Evolutionary conservation across 2,888 invertebrate genomes (phyloP), one percentile per base, ranked within the genome.

Genomic region (Xestoiulus laeticollis): DNA sequence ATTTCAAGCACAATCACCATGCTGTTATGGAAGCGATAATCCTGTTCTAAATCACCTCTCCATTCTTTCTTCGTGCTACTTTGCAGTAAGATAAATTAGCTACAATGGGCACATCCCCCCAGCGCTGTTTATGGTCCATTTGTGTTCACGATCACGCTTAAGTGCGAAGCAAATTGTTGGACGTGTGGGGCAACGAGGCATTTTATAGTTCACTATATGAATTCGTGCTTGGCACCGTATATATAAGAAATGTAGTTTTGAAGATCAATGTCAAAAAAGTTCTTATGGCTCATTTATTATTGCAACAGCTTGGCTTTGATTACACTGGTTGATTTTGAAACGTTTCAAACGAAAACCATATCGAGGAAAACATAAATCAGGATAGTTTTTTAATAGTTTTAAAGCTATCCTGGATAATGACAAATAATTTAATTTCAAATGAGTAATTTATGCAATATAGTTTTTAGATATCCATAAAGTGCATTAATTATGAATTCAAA

Each of bases 171-270:
- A 59, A 59, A 59, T n/a, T n/a, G 59, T 59, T 59, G n/a, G 59
- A 59, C 59, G 19, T 59, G 59, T 6, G 19, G 38, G 14, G 59
- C n/a, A 68, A 8, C 68, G 26, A 26, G 22, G 26, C 68, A 68
- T 68, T 68, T 68, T 59, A 59, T 59, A 59, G 59, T 59, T 59
- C 59, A 59, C n/a, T 59, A n/a, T 19, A 59, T 59, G 59, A 59
- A 59, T 59, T 59, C 59, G 59, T 19, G 8, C 59, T 59, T 59
- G n/a, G 59, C 59, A 59, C 59, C n/a, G 16, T 16, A n/a, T n/a
- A 59, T 59, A 59, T n/a, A n/a, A 59, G 19, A 22, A 59, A 5
- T n/a, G n/a, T 59, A 48, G n/a, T 59, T 59, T 59, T 59, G 59
- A 59, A n/a, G 59, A 59, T 59, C 59, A 59, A n/a, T 59, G 59